Evolutionary conservation across 1,140 invertebrate species (phyloP).

Genomic region (Phthorimaea operculella): DNA sequence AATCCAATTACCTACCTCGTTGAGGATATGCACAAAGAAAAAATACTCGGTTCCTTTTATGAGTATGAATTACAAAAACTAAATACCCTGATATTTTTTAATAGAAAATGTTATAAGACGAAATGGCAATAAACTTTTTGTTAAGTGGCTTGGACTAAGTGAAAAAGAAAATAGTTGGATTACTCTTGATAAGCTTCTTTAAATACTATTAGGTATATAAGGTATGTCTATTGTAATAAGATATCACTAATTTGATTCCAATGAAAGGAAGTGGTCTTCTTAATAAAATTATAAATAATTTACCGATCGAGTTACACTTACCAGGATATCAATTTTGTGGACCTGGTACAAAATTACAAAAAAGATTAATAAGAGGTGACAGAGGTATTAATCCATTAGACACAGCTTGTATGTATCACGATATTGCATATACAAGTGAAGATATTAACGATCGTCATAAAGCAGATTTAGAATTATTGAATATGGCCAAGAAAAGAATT

Average conservation of each 20-base stretch:
- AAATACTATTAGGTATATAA: too few species aligned
- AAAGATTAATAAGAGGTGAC: slow-evolving; percentile 5
- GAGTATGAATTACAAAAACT: slow-evolving; percentile 31
- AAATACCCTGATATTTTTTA: slow-evolving; percentile 33
- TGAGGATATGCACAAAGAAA: slow-evolving; percentile 29
- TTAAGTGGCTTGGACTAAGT: slow-evolving; percentile 44
- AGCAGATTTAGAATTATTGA: slow-evolving; percentile 7
- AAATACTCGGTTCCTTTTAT: slow-evolving; percentile 45
- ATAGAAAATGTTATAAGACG: slow-evolving; percentile 37
- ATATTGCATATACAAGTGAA: slow-evolving; percentile 9
- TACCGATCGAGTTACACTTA: slow-evolving; percentile 7
- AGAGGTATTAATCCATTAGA: slow-evolving; percentile 8
- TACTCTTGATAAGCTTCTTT: not conserved
- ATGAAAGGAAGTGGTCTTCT: slow-evolving; percentile 2
- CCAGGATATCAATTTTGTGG: slow-evolving; percentile 7
- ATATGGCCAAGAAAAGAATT: slow-evolving; percentile 3
- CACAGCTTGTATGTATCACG: slow-evolving; percentile 7
- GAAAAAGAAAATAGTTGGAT: slow-evolving; percentile 35
- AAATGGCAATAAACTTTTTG: slow-evolving; percentile 33
- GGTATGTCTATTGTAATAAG: too few species aligned
- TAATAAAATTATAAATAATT: slow-evolving; percentile 4
- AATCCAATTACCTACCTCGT: slow-evolving; percentile 38
- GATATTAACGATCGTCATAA: slow-evolving; percentile 2
- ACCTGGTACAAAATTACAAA: slow-evolving; percentile 3
- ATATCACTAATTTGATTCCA: too few species aligned